These are phyloP conservation scores for Hemicordylus capensis DNA, from an alignment of 2,113 vertebrate species.

Conservation along the genomic window DNA sequence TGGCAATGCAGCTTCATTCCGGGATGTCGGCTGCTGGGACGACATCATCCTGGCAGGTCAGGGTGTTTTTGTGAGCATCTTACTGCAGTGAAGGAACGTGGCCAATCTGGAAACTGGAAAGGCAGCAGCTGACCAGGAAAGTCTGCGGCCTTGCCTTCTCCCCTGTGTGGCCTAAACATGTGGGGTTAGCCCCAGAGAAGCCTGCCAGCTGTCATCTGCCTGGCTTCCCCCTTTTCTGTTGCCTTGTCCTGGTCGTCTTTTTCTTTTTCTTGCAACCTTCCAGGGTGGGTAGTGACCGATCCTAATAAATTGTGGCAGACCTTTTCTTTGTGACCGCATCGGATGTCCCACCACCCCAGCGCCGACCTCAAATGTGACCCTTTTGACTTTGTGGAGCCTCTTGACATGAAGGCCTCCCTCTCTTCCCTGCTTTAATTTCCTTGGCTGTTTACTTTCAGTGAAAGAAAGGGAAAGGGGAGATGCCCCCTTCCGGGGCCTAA, in stretches of 20 bases:
- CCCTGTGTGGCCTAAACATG: too few relatives aligned
- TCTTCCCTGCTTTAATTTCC: conserved; percentile 40
- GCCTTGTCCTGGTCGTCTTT: background rate
- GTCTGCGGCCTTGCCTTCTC: too few relatives aligned
- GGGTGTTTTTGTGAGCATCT: too few relatives aligned
- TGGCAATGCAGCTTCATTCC: too few relatives aligned
- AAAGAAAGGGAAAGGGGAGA: conserved; percentile 7
- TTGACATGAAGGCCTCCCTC: background rate
- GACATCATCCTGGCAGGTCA: too few relatives aligned
- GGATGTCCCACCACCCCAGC: background rate
- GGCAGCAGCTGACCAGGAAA: too few relatives aligned
- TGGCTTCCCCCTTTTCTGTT: background rate
- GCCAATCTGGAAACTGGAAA: too few relatives aligned
- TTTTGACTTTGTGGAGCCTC: background rate
- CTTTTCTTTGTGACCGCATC: too few relatives aligned
- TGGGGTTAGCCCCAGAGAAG: too few relatives aligned
- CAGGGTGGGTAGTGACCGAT: background rate
- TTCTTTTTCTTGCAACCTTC: background rate
- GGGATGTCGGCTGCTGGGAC: too few relatives aligned
- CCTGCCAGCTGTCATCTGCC: background rate
- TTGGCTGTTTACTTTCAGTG: conserved; percentile 20
- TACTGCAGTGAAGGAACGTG: too few relatives aligned
- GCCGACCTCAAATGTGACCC: background rate
- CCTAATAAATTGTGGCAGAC: background rate
- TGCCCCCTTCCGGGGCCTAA: conserved; percentile 15